These are phyloP conservation scores for Eledona agricola DNA, from an alignment of 2,888 invertebrate genomes.

Conservation along the genomic window DNA sequence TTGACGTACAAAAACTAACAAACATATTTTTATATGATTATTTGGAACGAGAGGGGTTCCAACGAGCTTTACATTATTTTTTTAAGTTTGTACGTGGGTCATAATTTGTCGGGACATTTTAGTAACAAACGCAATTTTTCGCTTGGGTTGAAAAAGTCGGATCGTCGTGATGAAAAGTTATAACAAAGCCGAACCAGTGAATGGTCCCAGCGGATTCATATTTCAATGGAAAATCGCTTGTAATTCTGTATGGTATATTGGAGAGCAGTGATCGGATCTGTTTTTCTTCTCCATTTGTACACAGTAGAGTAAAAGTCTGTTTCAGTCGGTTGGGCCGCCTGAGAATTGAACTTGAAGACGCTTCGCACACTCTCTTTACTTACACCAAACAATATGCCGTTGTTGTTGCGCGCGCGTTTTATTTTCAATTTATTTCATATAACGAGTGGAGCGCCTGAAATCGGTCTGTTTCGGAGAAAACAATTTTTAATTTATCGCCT, in stretches of 20 bases:
- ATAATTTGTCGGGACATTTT: neutral
- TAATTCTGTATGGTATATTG: constrained; percentile 17
- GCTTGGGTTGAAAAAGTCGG: constrained; percentile 1
- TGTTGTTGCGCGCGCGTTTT: no score
- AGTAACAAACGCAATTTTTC: constrained; percentile 1
- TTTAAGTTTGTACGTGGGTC: neutral
- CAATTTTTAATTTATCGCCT: constrained; percentile 7
- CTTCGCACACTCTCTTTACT: no score
- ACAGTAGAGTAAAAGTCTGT: no score
- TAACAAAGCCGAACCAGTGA: constrained; percentile 5
- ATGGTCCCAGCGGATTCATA: constrained; percentile 17
- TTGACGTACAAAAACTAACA: neutral
- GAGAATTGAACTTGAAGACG: no score
- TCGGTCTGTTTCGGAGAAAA: no score
- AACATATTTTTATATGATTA: constrained; percentile 1
- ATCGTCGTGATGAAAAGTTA: constrained; percentile 7
- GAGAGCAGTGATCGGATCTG: constrained; percentile 12
- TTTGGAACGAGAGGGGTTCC: no score
- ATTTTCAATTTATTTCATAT: no score
- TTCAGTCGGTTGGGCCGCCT: no score
- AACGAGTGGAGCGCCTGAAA: constrained; percentile 11
- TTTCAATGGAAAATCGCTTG: constrained; percentile 19
- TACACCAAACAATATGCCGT: no score
- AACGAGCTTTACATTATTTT: no score
- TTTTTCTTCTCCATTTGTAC: constrained; percentile 8